A percentile compares a stretch with the other conserved stretches of the same genome.
Evolutionary conservation across 1,140 invertebrate species (phyloP).

Genomic region (Lordiphosa mommai): DNA sequence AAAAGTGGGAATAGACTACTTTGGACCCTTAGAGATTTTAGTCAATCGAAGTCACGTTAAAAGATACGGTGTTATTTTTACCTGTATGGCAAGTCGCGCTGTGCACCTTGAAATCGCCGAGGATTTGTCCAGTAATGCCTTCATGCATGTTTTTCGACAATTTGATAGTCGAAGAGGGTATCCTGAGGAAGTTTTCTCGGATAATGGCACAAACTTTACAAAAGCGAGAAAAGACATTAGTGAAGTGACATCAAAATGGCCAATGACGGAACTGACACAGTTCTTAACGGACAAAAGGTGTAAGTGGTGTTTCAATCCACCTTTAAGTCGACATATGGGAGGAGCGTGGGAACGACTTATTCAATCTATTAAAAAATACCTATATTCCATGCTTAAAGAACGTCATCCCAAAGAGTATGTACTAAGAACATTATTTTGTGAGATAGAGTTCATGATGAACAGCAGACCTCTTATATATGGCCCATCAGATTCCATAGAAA

Average conservation of each 20-base stretch:
- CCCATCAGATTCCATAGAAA: constrained; percentile 22
- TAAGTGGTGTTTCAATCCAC: constrained; percentile 4
- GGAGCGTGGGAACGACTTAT: background rate
- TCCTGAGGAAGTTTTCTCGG: constrained; percentile 36
- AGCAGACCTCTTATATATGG: constrained; percentile 28
- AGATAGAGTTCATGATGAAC: background rate
- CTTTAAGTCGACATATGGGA: background rate
- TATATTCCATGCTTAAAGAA: background rate
- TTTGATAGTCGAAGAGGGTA: constrained; percentile 59
- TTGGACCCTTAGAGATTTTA: too few species aligned
- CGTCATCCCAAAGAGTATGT: too few species aligned
- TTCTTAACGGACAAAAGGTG: too few species aligned
- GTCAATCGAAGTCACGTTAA: too few species aligned
- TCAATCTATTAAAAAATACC: too few species aligned
- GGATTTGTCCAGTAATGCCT: constrained; percentile 71
- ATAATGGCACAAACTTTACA: constrained; percentile 78
- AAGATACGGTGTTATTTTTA: too few species aligned
- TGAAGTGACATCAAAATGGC: background rate
- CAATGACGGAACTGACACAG: background rate
- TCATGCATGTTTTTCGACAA: constrained; percentile 71
- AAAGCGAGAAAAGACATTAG: constrained; percentile 56
- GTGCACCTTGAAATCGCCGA: too few species aligned
- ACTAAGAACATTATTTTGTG: too few species aligned
- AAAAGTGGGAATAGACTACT: too few species aligned
- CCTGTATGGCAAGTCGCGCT: too few species aligned